phyloP scores from a whole-genome alignment of 2,113 vertebrate genomes.

The Cottus gobio region DNA sequence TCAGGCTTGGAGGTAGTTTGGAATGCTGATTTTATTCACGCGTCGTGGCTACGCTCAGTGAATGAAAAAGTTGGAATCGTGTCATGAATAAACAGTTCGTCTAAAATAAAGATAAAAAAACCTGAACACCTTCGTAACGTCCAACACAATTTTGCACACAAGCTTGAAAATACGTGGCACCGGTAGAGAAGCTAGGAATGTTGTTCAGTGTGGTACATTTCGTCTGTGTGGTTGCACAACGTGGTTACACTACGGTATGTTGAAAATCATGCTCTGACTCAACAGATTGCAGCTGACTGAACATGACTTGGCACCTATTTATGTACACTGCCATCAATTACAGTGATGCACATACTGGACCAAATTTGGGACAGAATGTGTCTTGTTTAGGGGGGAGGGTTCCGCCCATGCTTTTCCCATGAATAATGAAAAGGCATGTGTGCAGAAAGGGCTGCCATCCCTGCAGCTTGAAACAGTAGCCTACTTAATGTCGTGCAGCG shows the following conservation, averaged over 20 bases:
- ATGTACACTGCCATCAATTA: conserved; percentile 57
- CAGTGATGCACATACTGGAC: conserved; percentile 52
- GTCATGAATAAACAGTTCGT: not conserved
- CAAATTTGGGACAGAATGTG: conserved; percentile 35
- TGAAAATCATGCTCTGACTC: conserved; percentile 76
- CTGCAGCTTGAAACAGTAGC: conserved; percentile 66
- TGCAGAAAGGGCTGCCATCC: conserved; percentile 39
- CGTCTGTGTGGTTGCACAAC: conserved; percentile 39
- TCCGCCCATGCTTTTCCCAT: conserved; percentile 24
- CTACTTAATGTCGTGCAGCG: conserved; percentile 66
- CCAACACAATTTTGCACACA: conserved; percentile 37
- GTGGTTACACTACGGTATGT: conserved; percentile 40
- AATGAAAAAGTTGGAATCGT: conserved; percentile 13
- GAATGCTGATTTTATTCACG: conserved; percentile 36
- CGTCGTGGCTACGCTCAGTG: conserved; percentile 14
- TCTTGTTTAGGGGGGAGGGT: not conserved
- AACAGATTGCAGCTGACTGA: conserved; percentile 77
- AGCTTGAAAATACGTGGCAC: conserved; percentile 24
- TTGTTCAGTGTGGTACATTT: not conserved
- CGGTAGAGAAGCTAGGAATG: not conserved
- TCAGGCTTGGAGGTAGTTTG: conserved; percentile 13
- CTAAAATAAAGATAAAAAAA: not conserved
- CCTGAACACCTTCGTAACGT: conserved; percentile 3
- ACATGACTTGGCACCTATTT: conserved; percentile 78
- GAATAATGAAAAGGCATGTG: conserved; percentile 43